These are phyloP conservation scores for Pyrrhosoma nymphula DNA, from an alignment of 2,888 invertebrate species.

Conservation along the genomic window DNA sequence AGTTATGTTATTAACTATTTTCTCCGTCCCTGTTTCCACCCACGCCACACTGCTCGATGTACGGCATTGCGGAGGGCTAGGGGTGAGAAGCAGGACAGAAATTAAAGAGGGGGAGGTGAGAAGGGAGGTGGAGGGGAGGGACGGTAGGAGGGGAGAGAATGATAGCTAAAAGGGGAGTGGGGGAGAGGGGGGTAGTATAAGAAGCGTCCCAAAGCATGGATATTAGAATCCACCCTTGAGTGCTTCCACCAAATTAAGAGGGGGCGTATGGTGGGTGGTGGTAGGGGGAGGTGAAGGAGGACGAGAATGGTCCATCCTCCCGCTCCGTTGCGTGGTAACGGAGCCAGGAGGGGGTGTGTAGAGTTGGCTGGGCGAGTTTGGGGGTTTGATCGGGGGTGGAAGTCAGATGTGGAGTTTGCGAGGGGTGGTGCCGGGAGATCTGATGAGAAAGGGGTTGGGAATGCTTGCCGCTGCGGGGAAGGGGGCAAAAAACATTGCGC, in stretches of 20 bases:
- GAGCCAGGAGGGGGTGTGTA: neutral
- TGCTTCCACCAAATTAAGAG: slow-evolving; percentile 65
- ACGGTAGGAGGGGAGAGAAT: neutral
- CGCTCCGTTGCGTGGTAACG: slow-evolving; percentile 53
- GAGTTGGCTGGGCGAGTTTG: neutral
- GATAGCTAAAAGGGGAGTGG: neutral
- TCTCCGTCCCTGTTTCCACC: no score
- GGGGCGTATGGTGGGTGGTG: neutral
- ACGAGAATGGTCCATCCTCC: neutral
- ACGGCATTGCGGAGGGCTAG: no score
- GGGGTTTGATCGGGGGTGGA: neutral
- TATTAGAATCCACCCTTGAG: slow-evolving; percentile 64
- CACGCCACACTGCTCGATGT: no score
- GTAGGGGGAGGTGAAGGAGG: no score
- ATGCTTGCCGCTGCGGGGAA: neutral
- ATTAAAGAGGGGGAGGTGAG: neutral
- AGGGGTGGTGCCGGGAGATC: neutral
- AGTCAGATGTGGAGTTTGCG: slow-evolving; percentile 23
- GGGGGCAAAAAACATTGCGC: neutral
- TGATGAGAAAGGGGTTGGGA: neutral
- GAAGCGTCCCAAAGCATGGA: slow-evolving; percentile 33
- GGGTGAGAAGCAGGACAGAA: neutral
- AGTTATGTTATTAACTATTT: no score
- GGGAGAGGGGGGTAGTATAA: neutral
- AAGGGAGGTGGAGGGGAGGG: neutral